phyloP scores from a whole-genome alignment of 2,888 invertebrate genomes.

The Drosophila nr. perissopoda region DNA sequence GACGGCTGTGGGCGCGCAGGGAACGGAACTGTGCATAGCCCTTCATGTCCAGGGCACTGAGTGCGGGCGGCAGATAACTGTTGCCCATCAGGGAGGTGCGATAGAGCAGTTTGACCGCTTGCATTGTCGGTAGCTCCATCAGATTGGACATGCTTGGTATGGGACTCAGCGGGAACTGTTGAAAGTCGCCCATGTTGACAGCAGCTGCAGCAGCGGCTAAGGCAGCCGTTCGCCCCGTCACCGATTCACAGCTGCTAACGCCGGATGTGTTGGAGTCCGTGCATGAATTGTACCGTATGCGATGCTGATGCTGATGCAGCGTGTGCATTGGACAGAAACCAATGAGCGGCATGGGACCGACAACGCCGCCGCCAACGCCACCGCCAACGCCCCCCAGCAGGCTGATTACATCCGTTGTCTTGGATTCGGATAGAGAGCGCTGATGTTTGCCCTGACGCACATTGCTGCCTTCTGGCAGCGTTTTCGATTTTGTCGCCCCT shows the following conservation, averaged over 20 bases:
- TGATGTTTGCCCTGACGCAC: constrained; percentile 86
- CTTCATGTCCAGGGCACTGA: constrained; percentile 91
- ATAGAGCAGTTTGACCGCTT: constrained; percentile 65
- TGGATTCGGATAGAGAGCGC: constrained; percentile 89
- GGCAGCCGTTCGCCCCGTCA: constrained; percentile 87
- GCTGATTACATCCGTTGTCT: constrained; percentile 87
- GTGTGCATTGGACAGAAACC: constrained; percentile 54
- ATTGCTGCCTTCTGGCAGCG: constrained; percentile 86
- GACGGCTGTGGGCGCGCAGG: constrained; percentile 88
- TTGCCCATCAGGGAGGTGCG: constrained; percentile 82
- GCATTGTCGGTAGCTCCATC: constrained; percentile 85
- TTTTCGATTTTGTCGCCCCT: constrained; percentile 83
- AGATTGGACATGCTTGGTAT: constrained; percentile 94
- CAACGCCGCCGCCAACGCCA: constrained; percentile 31
- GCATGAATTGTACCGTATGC: constrained; percentile 87
- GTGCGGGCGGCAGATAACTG: constrained; percentile 81
- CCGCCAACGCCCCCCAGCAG: constrained; percentile 64
- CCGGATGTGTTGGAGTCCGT: constrained; percentile 94
- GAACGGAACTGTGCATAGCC: constrained; percentile 91
- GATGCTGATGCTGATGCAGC: constrained; percentile 84
- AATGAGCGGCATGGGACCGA: constrained; percentile 1
- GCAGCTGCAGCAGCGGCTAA: constrained; percentile 87
- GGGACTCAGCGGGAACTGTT: constrained; percentile 92
- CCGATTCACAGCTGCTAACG: constrained; percentile 92
- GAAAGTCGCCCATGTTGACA: constrained; percentile 88